These are phyloP conservation scores for Indicator maculatus DNA, from an alignment of 2,113 vertebrate genomes.

Conservation along the genomic window DNA sequence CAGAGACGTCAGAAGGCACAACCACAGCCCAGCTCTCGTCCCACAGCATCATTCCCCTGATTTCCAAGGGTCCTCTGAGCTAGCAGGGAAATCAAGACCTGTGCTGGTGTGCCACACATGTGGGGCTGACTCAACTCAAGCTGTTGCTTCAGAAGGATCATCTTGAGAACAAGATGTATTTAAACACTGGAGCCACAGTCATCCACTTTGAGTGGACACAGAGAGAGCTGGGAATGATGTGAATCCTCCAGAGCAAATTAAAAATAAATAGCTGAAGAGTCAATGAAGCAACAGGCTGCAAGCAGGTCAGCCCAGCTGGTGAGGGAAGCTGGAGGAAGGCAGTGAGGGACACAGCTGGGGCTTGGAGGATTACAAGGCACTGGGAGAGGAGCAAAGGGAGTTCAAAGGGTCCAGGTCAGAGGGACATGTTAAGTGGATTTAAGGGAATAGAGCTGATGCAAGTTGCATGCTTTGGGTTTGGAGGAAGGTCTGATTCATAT, in stretches of 20 bases:
- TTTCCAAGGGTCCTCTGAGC: neutral
- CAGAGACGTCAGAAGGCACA: neutral
- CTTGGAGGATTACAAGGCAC: neutral
- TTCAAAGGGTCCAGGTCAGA: neutral
- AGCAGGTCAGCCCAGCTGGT: neutral
- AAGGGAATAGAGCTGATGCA: slow-evolving; percentile 41
- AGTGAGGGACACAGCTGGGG: neutral
- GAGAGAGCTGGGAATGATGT: neutral
- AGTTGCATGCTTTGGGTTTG: neutral
- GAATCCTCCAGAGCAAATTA: neutral
- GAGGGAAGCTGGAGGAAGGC: neutral
- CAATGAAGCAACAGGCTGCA: neutral
- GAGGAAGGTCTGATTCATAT: slow-evolving; percentile 27
- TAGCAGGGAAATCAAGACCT: neutral
- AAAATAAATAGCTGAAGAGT: neutral
- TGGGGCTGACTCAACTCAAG: neutral
- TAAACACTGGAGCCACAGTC: neutral
- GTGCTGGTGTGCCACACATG: neutral
- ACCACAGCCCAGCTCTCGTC: neutral
- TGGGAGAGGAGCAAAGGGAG: slow-evolving; percentile 24
- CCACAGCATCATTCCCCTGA: neutral
- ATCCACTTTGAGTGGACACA: neutral
- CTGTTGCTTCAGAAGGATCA: neutral
- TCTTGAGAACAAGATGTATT: neutral
- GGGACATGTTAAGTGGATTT: neutral